Base-by-base conservation (phyloP, 53 echinoderm and acorn worm species). In the Glandiceps talaboti region DNA sequence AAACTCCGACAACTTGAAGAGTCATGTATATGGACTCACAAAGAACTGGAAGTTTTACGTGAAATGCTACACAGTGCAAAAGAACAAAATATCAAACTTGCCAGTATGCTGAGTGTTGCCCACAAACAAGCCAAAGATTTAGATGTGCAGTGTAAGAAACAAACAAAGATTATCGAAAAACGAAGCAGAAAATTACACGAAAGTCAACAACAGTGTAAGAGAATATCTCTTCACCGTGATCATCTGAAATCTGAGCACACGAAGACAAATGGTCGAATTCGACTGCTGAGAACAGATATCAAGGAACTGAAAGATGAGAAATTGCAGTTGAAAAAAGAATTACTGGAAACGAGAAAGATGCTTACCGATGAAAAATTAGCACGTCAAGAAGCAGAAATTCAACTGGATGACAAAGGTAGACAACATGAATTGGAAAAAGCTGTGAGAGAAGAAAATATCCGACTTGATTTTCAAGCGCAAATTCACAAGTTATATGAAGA, bases 401-500 rank as follows among this genome's bases (percentile, higher is more conserved):
- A 82, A n/a, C 83, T 91, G 27, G 32, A 83, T 10, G 83, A 88
- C 30, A 31, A 82, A 14, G 80, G 81, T 12, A 83, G 80, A 28
- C 76, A 76, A 30, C 78, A 88, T 28, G 76, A 79, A 1, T 75
- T 88, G 28, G 91, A 88, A 28, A 73, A 73, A 1, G 81, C 85
- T 73, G 88, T 78, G 25, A 78, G 81, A 75, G 91, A 91, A 31
- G 88, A 88, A 26, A 81, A 83, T 1, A 88, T 91, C 31, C 77
- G 84, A 27, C 78, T 86, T 25, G 91, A 91, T 31, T 91, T 88
- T 33, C 82, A 91, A 76, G 45, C 81, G 32, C 91, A 91, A 80
- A 86, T 91, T 27, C 80, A 81, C 27, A 33, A 79, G 1, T 76
- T 91, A 28, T 88, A 88, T 28, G 86, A 83, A 79, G 91, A 91